Evolutionary conservation across 2,113 vertebrate genomes (phyloP), one percentile per base, ranked within the genome.

Genomic region (Tetraodon nigroviridis): DNA sequence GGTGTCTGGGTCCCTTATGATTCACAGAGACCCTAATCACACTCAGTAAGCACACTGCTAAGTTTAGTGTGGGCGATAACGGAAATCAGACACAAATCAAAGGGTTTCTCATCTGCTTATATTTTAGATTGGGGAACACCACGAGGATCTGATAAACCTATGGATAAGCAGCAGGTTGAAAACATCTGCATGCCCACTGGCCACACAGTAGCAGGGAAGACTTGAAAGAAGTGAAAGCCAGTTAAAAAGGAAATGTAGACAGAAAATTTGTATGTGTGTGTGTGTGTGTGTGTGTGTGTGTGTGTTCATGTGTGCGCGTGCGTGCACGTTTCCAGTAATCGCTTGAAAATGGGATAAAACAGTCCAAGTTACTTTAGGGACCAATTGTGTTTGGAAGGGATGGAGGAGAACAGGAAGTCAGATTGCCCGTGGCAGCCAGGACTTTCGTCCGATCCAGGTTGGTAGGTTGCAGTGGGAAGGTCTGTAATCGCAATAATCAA

Each of bases 401-500:
- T n/a, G 18, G 69, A 75, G 58, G 57, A 63, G 77, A 87, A 83
- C 88, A 90, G 90, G 89, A 90, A 91, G 85, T 84, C 64, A 24
- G 75, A 90, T 88, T 45, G 88, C 88, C 88, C 78, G 74, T 87
- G 86, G 90, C 89, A 67, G 86, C 76, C 72, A 70, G 85, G 79
- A 88, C 85, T 91, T 91, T 87, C 90, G 80, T 87, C 81, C 84
- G 82, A 87, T 76, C 69, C 87, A 80, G 86, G 85, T 85, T 84
- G 84, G 81, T 76, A 79, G 84, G 83, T 79, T 82, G 76, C 80
- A 75, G 82, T 89, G 88, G 75, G 80, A 82, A 79, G 84, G 79
- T 68, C 83, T 82, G 78, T 90, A 91, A 92, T 92, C 85, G 85
- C 76, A 87, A 89, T 84, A 89, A 91, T 92, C 90, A 90, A 76